Percentiles rank a stretch among this genome's conserved stretches.
Evolutionary conservation across 1,140 invertebrate species (phyloP).

Genomic region (Zaprionus gabonicus): DNA sequence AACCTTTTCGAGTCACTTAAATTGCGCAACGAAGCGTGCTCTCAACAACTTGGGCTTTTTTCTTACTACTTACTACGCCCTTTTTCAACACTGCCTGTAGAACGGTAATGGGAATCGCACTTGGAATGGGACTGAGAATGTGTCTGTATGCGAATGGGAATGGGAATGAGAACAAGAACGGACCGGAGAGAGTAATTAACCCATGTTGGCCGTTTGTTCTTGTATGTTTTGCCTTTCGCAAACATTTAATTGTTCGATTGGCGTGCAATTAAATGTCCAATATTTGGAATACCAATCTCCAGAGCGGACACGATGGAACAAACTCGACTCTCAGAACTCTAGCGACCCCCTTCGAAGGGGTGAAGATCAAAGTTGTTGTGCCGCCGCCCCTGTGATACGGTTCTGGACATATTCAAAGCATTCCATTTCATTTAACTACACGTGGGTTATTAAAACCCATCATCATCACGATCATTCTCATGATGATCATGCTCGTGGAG

Average conservation of each 20-base stretch:
- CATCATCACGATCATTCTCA: conserved; percentile 34
- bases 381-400: conserved; percentile 55
- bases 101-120: conserved; percentile 8
- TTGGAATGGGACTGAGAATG: conserved; percentile 12
- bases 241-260: conserved; percentile 79
- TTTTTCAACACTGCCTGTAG: conserved; percentile 49
- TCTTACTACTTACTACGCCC: conserved; percentile 30
- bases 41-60: conserved; percentile 37
- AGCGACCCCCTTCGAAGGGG: background rate
- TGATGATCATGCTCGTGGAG: conserved; percentile 15
- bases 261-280: conserved; percentile 72
- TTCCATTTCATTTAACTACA: conserved; percentile 42
- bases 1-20: conserved; percentile 76
- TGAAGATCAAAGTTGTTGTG: conserved; percentile 61
- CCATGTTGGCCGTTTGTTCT: conserved; percentile 62
- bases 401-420: conserved; percentile 75
- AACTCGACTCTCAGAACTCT: conserved; percentile 8
- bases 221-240: conserved; percentile 57
- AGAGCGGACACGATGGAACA: conserved; percentile 20
- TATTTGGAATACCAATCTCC: conserved; percentile 68
- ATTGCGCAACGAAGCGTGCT: conserved; percentile 78
- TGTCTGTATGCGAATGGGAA: conserved; percentile 26
- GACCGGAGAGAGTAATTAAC: conserved; percentile 70
- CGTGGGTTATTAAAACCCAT: conserved; percentile 65
- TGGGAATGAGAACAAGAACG: conserved; percentile 25